Evolutionary conservation across 2,113 vertebrate species (phyloP), one percentile per base, ranked within the genome.

Genomic region (Bubalus kerabau): DNA sequence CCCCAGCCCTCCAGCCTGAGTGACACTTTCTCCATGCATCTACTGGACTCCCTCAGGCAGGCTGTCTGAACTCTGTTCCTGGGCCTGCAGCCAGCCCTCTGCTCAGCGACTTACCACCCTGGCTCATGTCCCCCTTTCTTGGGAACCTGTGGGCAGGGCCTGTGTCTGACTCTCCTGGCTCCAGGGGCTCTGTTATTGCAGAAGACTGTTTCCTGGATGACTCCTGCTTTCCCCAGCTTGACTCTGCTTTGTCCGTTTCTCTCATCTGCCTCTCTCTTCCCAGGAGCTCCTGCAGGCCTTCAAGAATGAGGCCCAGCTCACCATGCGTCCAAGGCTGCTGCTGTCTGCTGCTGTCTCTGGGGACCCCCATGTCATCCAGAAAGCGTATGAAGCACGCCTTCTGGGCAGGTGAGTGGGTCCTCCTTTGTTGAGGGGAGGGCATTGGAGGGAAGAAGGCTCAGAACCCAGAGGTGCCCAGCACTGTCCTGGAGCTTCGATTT

Each of bases 281-380:
- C 93, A 99, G 99, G 99, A 99, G 98, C 98, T 99, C 56, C 30
- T 98, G 85, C 26, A 50, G 21, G 95, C 97, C 57, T 98, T 98
- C 83, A 57, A 50, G 74, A 71, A 74, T 36, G 97, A 98, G 87
- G 94, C 94, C 0, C n/a, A 11, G 13, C 24, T 81, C 23, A 94
- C 62, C 15, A 2, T 3, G 32, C 71, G 59, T 0, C 94, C 95
- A 0, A 80, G 80, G 74, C 84, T 98, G 71, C 95, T 98, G 71
- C 87, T 98, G 24, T 97, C 97, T 0, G 98, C 98, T 5, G 95
- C 97, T 0, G 97, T 98, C 46, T 97, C 97, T 56, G 97, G 97
- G 48, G 43, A 87, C 4, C 94, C 95, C 5, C 1, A 74, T 9
- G 59, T 96, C 46, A 23, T 97, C 23, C 84, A 81, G 52, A 94